These are phyloP conservation scores for Pangasius macronema DNA, from an alignment of 2,797 vertebrate species.

Conservation along the genomic window DNA sequence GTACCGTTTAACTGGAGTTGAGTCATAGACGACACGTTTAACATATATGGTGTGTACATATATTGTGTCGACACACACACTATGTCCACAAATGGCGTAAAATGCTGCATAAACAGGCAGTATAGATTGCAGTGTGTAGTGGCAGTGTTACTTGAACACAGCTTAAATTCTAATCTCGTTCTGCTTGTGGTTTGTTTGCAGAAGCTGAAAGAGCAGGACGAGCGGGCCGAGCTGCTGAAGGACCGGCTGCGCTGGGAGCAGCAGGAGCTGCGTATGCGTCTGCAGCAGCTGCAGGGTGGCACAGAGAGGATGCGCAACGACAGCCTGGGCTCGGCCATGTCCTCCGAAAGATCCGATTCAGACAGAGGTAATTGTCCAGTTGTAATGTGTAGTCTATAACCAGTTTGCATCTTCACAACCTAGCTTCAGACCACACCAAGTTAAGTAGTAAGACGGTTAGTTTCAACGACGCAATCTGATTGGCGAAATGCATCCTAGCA, in stretches of 20 bases:
- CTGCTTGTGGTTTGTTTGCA: conserved; percentile 57
- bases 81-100: neutral
- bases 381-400: neutral
- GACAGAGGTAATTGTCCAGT: conserved; percentile 80
- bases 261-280: conserved; percentile 76
- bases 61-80: too few species aligned
- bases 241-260: conserved; percentile 83
- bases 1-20: too few species aligned
- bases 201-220: conserved; percentile 91
- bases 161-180: neutral
- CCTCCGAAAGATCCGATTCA: conserved; percentile 87
- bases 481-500: neutral
- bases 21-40: too few species aligned
- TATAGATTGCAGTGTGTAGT: neutral
- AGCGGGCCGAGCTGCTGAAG: conserved; percentile 79
- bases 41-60: too few species aligned
- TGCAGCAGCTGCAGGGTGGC: conserved; percentile 80
- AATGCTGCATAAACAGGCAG: neutral
- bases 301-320: conserved; percentile 81
- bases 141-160: neutral
- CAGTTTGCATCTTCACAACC: neutral
- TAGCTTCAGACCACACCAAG: neutral
- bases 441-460: neutral
- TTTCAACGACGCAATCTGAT: neutral
- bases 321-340: conserved; percentile 87